Base-by-base conservation (phyloP, 2,113 vertebrate species). In the Sturnus vulgaris region DNA sequence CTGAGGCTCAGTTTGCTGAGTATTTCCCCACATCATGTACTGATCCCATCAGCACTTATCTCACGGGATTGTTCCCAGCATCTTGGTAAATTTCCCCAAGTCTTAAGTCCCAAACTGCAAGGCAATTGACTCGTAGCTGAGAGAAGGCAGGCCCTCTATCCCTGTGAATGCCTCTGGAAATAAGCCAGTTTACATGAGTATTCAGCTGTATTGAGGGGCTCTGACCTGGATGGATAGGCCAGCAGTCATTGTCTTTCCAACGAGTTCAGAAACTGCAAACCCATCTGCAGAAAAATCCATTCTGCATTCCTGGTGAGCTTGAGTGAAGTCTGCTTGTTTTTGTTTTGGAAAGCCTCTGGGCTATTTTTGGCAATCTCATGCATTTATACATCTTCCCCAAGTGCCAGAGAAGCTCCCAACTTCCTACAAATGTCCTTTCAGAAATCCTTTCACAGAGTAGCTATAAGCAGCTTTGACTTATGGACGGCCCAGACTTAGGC, bases 21-120 rank as follows among this genome's bases (percentile, higher is more conserved):
- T 22, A 12, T 37, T 88, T 24, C 35, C 70, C 23, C 31, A 31
- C n/a, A 40, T 37, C 27, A 52, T 40, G 63, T 75, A 27, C n/a
- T 0, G 0, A 8, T 59, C 47, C 57, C 4, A 1, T 25, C 65
- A 56, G 42, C 52, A 52, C 31, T 82, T 56, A 25, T 56, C 47
- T 46, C 37, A 21, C 2, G 0, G 42, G 42, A 77, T 50, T 4
- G 0, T 39, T 81, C 63, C 52, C 42, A 47, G 5, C 1, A 0
- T 47, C 77, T 70, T 37, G 50, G 77, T 33, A 31, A 59, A 78
- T 46, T 59, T 89, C 12, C 21, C 13, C 28, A 44, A 30, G 17
- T 4, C 30, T 70, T 28, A 65, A 65, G 63, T 77, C 31, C 24
- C 12, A 53, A 64, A 75, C 46, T 28, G 18, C n/a, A 73, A 73